Conservation (phyloP, 1,140 invertebrate genomes). For the Meloidogyne chitwoodi region DNA sequence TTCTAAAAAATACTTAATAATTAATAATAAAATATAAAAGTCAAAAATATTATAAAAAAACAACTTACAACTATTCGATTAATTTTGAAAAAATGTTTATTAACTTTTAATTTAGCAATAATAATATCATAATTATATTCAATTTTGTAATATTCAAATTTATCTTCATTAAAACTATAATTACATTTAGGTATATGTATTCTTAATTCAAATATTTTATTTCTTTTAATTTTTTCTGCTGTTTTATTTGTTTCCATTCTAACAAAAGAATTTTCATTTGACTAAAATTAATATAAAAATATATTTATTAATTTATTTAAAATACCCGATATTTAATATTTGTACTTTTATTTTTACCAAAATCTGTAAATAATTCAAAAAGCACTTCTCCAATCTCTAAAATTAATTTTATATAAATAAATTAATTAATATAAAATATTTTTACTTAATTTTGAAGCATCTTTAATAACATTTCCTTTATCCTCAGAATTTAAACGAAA, state of each 20-base stretch:
- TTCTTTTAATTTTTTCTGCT: background rate
- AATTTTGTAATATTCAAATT: background rate
- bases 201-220: background rate
- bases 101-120: background rate
- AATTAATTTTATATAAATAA: too few species aligned
- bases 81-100: background rate
- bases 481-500: background rate
- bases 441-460: background rate
- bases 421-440: too few species aligned
- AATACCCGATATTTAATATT: background rate
- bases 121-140: background rate
- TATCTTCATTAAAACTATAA: background rate
- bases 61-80: background rate
- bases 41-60: too few species aligned
- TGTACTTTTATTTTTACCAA: background rate
- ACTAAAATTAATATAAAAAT: too few species aligned
- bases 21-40: too few species aligned
- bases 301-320: too few species aligned
- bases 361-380: background rate
- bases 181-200: background rate
- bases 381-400: background rate
- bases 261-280: background rate
- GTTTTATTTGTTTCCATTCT: background rate
- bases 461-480: background rate
- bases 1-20: too few species aligned